Evolutionary conservation across 2,797 vertebrate genomes (phyloP).

Genomic region (Sebastiscus albofasciatus): DNA sequence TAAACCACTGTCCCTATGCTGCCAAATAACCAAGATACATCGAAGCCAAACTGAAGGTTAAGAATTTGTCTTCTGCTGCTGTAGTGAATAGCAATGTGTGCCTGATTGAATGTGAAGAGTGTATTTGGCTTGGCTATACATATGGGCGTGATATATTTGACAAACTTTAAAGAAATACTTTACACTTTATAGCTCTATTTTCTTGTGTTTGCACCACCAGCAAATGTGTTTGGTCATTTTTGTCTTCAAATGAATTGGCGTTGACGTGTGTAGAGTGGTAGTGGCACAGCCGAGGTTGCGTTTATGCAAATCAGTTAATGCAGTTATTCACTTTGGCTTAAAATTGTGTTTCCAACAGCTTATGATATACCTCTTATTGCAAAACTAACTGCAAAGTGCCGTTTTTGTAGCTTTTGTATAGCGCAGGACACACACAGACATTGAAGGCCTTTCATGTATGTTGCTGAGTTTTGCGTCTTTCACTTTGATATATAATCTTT

Average conservation of each 20-base stretch:
- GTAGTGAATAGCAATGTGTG: not conserved
- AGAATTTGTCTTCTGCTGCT: not conserved
- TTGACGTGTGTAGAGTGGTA: not conserved
- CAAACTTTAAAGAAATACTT: not conserved
- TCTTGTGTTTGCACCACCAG: not conserved
- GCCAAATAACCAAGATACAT: constrained; percentile 22
- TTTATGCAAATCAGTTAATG: not conserved
- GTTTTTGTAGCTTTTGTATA: not conserved
- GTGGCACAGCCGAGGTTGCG: not conserved
- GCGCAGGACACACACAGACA: not conserved
- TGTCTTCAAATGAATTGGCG: not conserved
- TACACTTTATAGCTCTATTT: not conserved
- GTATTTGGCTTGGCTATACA: not conserved
- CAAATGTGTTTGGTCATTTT: not conserved
- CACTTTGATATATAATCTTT: not conserved
- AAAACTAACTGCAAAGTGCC: not conserved
- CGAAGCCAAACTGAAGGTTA: constrained; percentile 4
- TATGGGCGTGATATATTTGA: not conserved
- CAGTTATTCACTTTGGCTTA: not conserved
- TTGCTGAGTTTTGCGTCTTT: not conserved
- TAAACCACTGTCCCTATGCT: constrained; percentile 25
- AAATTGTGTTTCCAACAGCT: not conserved
- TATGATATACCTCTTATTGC: not conserved
- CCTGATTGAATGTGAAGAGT: not conserved
- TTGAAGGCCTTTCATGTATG: not conserved